Evolutionary conservation across 2,113 vertebrate species (phyloP), one percentile per base, ranked within the genome.

Genomic region (Anolis carolinensis): DNA sequence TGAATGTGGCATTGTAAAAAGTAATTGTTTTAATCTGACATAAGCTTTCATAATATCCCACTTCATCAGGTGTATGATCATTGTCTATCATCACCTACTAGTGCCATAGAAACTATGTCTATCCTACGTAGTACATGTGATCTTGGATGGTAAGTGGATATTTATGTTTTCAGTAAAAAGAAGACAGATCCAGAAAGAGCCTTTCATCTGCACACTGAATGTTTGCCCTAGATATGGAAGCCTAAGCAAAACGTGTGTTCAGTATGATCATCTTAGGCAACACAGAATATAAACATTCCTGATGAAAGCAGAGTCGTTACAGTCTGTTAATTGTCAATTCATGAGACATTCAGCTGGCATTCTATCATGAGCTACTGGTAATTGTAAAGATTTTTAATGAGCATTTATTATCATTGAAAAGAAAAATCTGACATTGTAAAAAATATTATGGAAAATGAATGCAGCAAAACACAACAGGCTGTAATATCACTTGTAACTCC

Each of bases 351-450:
- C n/a, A 39, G 34, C 25, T 75, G 36, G 34, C 71, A 65, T 84
- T 48, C 34, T 65, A 59, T 48, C 59, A 84, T 14, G 52, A 75
- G 55, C 71, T 44, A 1, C 34, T 74, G 62, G 52, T 23, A 79
- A 48, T 62, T 86, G 30, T 39, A 39, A 85, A 68, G 83, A 50
- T 63, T 27, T 67, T 32, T 84, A 78, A 78, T 50, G 39, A 78
- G 39, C 8, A 48, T 83, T 83, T 87, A 78, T 72, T 65, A 74
- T 25, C 25, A 67, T n/a, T 4, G 71, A 52, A 79, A 59, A 39
- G 20, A 4, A 72, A 44, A 62, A 79, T 65, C n/a, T 72, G 76
- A 34, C 67, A 20, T 52, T 79, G 23, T 18, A 83, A 25, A 87
- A 87, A 71, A 79, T 36, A 72, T 79, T 73, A 55, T 59, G 30